Base-by-base conservation (phyloP, 2,888 invertebrate genomes). In the Leucoptera coffeella region DNA sequence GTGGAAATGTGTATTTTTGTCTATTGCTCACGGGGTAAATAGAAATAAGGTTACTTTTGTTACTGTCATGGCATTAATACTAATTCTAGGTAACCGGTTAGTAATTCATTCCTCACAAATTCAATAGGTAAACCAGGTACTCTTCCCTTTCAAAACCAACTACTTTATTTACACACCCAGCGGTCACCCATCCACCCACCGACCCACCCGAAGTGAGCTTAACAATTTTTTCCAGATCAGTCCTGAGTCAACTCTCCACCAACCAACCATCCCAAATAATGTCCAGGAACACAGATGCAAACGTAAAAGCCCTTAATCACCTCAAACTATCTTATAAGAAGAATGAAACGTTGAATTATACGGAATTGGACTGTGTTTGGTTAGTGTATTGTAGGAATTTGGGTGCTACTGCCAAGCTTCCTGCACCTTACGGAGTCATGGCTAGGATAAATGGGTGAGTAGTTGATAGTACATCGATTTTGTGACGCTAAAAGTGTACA, bases 371-470 rank as follows among this genome's bases (percentile, higher is more conserved):
- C 38, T 77, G 77, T 33, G 59, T 77, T 9, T 77, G 77, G 77
- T 47, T 74, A 29, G 40, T 77, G 23, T 77, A 77, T 39, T 77
- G 77, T 38, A 50, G 60, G 27, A 76, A 76, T 45, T 46, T 77
- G 29, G 71, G 60, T 4, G 69, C 62, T 1, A 75, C 76, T 0
- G 55, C 73, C 1, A 64, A 62, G 25, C 38, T 75, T 23, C 56
- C 53, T 9, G 55, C 75, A 0, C 73, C 76, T 0, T 77, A 75
- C 35, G 73, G 75, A 0, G 65, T 74, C 3, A 72, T 77, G 49
- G 77, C 77, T 0, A 67, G 74, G 37, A 72, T 78, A 32, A 78
- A 78, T 42, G 75, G 77, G 77, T 77, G 35, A 45, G 46, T 17
- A 9, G 6, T 17, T 17, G n/a, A n/a, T n/a, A n/a, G n/a, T n/a